Evolutionary conservation across 2,113 vertebrate species (phyloP).

Genomic region (Thermophis baileyi): DNA sequence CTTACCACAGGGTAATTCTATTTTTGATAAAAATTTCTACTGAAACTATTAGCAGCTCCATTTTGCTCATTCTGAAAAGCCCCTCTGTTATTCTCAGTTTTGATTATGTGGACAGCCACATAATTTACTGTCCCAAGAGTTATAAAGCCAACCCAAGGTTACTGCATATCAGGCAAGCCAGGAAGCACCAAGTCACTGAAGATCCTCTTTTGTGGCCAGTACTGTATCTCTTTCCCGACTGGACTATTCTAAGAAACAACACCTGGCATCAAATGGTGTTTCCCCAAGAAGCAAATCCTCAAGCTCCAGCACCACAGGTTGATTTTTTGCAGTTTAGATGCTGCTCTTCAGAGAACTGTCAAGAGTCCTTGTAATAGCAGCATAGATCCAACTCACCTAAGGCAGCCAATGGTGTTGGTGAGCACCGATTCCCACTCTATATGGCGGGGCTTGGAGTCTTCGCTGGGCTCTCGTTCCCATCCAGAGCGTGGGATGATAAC

Average conservation of each 20-base stretch:
- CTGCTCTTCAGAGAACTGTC: neutral
- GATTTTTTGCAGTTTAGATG: neutral
- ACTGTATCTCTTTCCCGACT: neutral
- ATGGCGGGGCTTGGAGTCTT: conserved; percentile 88
- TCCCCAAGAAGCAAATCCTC: neutral
- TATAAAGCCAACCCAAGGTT: neutral
- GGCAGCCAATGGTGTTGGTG: conserved; percentile 93
- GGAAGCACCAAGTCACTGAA: neutral
- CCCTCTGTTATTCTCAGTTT: neutral
- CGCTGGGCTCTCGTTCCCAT: conserved; percentile 85
- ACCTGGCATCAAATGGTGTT: neutral
- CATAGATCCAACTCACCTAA: conserved; percentile 74
- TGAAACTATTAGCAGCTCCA: neutral
- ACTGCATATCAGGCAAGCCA: neutral
- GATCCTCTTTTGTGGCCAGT: neutral
- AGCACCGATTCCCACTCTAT: conserved; percentile 93
- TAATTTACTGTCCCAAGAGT: neutral
- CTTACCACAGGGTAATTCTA: neutral
- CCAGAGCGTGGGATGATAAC: conserved; percentile 90
- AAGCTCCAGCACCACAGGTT: neutral
- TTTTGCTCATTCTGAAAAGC: neutral
- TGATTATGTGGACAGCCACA: neutral
- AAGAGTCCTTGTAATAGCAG: neutral
- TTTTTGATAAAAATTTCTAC: neutral
- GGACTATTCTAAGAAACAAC: neutral